Evolutionary conservation across 2,113 vertebrate genomes (phyloP).

Genomic region (Mesitornis unicolor): DNA sequence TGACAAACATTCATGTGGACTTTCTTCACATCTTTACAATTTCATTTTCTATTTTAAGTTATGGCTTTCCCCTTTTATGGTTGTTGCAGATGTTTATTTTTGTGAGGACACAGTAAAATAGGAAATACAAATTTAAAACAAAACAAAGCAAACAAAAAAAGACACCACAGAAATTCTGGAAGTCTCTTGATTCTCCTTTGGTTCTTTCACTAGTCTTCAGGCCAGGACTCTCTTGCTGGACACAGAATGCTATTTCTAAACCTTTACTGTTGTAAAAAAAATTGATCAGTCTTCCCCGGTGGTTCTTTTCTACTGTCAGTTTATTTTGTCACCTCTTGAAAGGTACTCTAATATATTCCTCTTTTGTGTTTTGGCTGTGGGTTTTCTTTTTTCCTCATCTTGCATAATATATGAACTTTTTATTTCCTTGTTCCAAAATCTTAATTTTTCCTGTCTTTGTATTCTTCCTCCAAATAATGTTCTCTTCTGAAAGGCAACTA

Average conservation of each 20-base stretch:
- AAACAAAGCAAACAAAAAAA: no score
- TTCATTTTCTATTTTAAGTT: not conserved
- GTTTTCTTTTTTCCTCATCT: not conserved
- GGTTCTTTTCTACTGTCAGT: not conserved
- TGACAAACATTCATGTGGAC: not conserved
- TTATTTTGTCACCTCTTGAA: not conserved
- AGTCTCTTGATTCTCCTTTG: not conserved
- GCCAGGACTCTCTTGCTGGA: not conserved
- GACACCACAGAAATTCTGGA: not conserved
- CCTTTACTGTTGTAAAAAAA: not conserved
- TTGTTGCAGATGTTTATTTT: not conserved
- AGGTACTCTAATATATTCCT: not conserved
- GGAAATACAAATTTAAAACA: not conserved
- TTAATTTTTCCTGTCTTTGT: not conserved
- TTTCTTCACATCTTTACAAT: not conserved
- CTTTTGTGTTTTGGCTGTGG: not conserved
- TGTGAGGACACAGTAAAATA: not conserved
- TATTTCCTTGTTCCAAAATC: not conserved
- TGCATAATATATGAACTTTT: not conserved
- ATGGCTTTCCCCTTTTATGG: not conserved
- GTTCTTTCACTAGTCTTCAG: not conserved
- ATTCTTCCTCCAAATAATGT: not conserved
- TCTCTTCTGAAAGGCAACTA: not conserved
- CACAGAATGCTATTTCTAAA: not conserved
- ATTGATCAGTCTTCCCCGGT: not conserved